A percentile compares a stretch with the other conserved stretches of the same genome.
Evolutionary conservation across 1,140 invertebrate genomes (phyloP).

Genomic region (Oreohelix idahoensis): DNA sequence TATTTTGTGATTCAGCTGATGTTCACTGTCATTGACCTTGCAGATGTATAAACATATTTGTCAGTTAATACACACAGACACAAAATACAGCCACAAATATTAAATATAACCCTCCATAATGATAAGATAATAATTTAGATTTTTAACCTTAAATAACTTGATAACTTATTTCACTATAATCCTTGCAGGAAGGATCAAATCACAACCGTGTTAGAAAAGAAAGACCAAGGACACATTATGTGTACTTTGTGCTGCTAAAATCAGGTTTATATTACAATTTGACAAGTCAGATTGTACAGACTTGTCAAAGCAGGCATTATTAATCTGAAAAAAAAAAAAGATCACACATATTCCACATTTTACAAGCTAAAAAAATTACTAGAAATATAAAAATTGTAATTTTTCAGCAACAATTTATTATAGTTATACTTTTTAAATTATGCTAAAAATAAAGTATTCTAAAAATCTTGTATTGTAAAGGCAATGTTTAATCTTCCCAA

Average conservation of each 20-base stretch:
- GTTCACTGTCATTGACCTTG: too few species aligned
- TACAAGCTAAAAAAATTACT: too few species aligned
- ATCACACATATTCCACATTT: too few species aligned
- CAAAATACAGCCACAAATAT: background rate
- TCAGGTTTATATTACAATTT: background rate
- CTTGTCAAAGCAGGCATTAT: background rate
- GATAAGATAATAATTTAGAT: background rate
- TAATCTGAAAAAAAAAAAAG: too few species aligned
- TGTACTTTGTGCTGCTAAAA: constrained; percentile 3
- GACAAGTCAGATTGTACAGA: background rate
- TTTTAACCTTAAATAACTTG: background rate
- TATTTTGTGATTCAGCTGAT: too few species aligned
- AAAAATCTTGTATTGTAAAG: too few species aligned
- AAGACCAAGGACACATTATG: background rate
- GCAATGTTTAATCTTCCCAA: too few species aligned
- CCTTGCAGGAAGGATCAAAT: background rate
- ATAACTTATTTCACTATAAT: background rate
- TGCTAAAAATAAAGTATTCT: too few species aligned
- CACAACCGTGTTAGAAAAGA: constrained; percentile 3
- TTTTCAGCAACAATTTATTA: too few species aligned
- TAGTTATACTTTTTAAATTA: too few species aligned
- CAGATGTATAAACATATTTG: too few species aligned
- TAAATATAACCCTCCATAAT: background rate
- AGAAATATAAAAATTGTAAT: too few species aligned
- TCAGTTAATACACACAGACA: background rate